Evolutionary conservation across 2,113 vertebrate genomes (phyloP).

Genomic region (Plestiodon gilberti): DNA sequence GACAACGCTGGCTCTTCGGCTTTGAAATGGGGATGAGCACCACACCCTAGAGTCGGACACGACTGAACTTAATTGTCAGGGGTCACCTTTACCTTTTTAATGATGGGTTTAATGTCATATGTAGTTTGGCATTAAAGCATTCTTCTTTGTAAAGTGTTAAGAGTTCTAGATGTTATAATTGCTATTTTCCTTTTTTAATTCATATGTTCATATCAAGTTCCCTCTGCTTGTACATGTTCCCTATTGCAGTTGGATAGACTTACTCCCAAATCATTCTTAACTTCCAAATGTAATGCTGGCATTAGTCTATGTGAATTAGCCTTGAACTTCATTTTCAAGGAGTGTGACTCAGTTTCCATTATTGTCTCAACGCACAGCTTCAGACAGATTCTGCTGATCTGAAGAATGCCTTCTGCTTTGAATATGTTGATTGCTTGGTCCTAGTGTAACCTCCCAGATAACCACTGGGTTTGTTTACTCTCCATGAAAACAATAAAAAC

Average conservation of each 20-base stretch:
- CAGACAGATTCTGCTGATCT: slow-evolving; percentile 30
- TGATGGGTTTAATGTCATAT: too few relatives aligned
- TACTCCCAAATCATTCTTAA: slow-evolving; percentile 49
- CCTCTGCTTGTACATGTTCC: slow-evolving; percentile 50
- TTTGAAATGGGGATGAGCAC: too few relatives aligned
- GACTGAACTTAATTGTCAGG: too few relatives aligned
- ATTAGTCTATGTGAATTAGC: slow-evolving; percentile 38
- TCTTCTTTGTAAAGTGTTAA: too few relatives aligned
- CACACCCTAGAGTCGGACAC: too few relatives aligned
- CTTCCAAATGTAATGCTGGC: slow-evolving; percentile 53
- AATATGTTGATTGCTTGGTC: slow-evolving; percentile 25
- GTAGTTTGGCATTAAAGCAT: too few relatives aligned
- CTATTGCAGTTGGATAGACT: slow-evolving; percentile 47
- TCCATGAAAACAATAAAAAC: background rate
- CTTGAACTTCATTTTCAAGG: slow-evolving; percentile 37
- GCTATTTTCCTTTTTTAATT: slow-evolving; percentile 62
- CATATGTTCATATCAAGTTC: slow-evolving; percentile 61
- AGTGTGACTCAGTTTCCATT: slow-evolving; percentile 53
- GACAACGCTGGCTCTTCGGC: too few relatives aligned
- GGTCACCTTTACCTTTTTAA: too few relatives aligned
- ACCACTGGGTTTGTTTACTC: slow-evolving; percentile 1
- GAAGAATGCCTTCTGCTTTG: slow-evolving; percentile 39
- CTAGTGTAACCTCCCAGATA: background rate
- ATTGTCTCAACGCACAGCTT: slow-evolving; percentile 24
- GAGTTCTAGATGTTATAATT: too few relatives aligned